These are phyloP conservation scores for Germaria angustata DNA, from an alignment of 2,888 invertebrate species.

Conservation along the genomic window DNA sequence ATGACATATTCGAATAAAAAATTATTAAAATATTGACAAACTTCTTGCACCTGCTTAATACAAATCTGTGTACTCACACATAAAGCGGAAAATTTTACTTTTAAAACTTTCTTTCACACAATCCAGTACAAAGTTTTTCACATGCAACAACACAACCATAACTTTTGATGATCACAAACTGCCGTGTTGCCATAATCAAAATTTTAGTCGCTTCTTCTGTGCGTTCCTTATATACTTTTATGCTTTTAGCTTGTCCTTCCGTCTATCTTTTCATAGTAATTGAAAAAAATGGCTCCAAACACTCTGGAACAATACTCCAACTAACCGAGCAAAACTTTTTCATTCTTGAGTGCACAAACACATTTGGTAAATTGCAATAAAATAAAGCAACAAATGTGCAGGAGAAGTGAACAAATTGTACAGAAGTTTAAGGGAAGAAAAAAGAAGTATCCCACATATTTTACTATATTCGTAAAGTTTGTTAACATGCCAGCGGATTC, in stretches of 20 bases:
- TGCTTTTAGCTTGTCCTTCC: background rate
- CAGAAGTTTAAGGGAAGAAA: background rate
- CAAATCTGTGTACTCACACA: background rate
- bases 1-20: slow-evolving; percentile 23
- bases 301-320: slow-evolving; percentile 62
- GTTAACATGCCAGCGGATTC: slow-evolving; percentile 33
- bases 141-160: background rate
- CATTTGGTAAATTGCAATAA: slow-evolving; percentile 41
- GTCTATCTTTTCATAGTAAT: slow-evolving; percentile 25
- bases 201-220: slow-evolving; percentile 20
- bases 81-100: background rate
- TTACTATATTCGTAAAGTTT: slow-evolving; percentile 18
- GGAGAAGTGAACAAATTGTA: background rate
- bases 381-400: slow-evolving; percentile 29
- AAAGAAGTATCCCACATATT: slow-evolving; percentile 37
- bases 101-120: slow-evolving; percentile 12
- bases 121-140: background rate
- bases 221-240: background rate
- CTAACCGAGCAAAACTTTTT: slow-evolving; percentile 66
- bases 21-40: slow-evolving; percentile 36
- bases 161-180: slow-evolving; percentile 40
- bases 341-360: slow-evolving; percentile 63
- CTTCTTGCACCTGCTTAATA: slow-evolving; percentile 29
- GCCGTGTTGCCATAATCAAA: slow-evolving; percentile 37
- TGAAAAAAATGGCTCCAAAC: slow-evolving; percentile 32